A percentile compares a stretch with the other conserved stretches of the same genome.
Evolutionary conservation across 2,797 vertebrate species (phyloP).

Genomic region (Sebastiscus tertius): DNA sequence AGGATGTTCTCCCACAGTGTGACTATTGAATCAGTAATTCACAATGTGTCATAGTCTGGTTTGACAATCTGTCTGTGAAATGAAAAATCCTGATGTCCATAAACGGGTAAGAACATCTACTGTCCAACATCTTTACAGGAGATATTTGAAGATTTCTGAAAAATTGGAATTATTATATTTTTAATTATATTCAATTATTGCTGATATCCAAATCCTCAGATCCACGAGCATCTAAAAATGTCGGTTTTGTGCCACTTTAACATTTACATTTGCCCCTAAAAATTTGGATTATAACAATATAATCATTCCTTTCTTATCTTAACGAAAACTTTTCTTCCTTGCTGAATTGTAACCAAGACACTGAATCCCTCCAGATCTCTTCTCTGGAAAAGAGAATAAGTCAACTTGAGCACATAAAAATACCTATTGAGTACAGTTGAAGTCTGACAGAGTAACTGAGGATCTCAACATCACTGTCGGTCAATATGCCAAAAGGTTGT

Average conservation of each 20-base stretch:
- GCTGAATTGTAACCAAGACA: neutral
- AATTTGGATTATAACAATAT: neutral
- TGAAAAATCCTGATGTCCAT: neutral
- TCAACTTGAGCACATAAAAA: neutral
- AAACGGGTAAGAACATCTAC: neutral
- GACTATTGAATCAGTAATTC: neutral
- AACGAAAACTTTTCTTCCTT: neutral
- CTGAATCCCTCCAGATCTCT: neutral
- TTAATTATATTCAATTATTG: neutral
- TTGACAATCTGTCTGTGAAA: neutral
- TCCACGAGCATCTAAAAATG: neutral
- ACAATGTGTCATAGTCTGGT: neutral
- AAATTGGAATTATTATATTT: neutral
- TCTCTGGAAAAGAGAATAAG: neutral
- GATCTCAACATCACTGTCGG: neutral
- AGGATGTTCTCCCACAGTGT: neutral
- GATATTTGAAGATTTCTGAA: neutral
- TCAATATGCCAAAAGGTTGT: slow-evolving; percentile 8
- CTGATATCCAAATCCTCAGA: neutral
- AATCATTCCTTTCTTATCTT: neutral
- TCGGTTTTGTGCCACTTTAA: neutral
- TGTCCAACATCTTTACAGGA: neutral
- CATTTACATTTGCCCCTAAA: neutral
- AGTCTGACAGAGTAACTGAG: neutral
- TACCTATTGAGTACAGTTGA: neutral